Percentiles rank a stretch among this genome's conserved stretches.
Evolutionary conservation across 2,888 invertebrate species (phyloP).

Genomic region (Platycheirus albimanus): DNA sequence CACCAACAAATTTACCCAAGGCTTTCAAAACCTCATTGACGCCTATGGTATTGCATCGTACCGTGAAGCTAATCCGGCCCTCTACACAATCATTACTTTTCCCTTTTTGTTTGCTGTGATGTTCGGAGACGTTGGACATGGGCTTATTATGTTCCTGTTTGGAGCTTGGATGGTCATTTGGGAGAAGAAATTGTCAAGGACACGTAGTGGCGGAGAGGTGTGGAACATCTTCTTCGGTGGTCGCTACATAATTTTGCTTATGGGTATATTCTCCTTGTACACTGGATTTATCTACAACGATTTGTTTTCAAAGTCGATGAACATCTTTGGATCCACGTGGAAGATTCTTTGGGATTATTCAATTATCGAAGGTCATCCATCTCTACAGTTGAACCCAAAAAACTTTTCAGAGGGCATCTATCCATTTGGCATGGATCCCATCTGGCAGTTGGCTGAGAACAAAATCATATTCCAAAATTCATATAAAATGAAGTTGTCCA

Average conservation of each 20-base stretch:
- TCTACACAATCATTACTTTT: slow-evolving; percentile 95
- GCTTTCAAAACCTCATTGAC: slow-evolving; percentile 96
- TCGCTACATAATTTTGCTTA: slow-evolving; percentile 97
- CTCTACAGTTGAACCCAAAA: slow-evolving; percentile 87
- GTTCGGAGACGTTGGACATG: slow-evolving; percentile 98
- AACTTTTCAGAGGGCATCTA: slow-evolving; percentile 83
- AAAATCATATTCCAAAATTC: slow-evolving; percentile 98
- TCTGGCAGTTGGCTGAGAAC: slow-evolving; percentile 91
- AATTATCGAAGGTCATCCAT: slow-evolving; percentile 82
- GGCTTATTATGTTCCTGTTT: slow-evolving; percentile 91
- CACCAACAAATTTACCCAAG: slow-evolving; percentile 95
- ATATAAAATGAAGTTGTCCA: slow-evolving; percentile 98
- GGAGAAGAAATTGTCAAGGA: slow-evolving; percentile 89
- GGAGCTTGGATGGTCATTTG: slow-evolving; percentile 91
- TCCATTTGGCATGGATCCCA: slow-evolving; percentile 92
- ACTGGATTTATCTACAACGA: slow-evolving; percentile 99
- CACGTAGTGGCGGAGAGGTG: slow-evolving; percentile 89
- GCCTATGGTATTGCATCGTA: slow-evolving; percentile 96
- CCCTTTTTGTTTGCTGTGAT: slow-evolving; percentile 98
- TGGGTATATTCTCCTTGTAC: slow-evolving; percentile 98
- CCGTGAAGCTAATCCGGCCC: slow-evolving; percentile 95
- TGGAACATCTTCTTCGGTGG: slow-evolving; percentile 99
- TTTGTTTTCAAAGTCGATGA: slow-evolving; percentile 96
- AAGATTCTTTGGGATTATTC: slow-evolving; percentile 84
- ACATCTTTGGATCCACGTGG: slow-evolving; percentile 97